Evolutionary conservation across 64 coral and sea anemone species (phyloP), one percentile per base, ranked within the genome.

Genomic region (Astreopora myriophthalma): DNA sequence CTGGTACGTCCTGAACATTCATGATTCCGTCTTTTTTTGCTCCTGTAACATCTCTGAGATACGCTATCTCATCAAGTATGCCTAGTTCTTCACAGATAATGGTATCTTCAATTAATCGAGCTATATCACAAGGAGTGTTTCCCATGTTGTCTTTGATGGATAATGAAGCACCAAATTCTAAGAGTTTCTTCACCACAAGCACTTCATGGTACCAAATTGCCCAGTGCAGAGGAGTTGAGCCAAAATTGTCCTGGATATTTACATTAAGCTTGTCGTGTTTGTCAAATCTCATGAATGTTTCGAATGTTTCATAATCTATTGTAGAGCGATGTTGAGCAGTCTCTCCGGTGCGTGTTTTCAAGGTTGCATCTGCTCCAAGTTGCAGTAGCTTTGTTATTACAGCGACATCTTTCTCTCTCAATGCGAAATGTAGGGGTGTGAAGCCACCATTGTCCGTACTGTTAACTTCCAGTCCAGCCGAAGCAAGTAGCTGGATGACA

Each of bases 61-160:
- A 88, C 73, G 69, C 74, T 88, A 88, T 74, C 69, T 88, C 85
- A 60, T 74, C 20, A 88, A 88, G 85, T 74, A 88, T 88, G 27
- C 85, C 85, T 88, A 88, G 67, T 88, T 88, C 85, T 88, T 88
- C 85, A 88, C 68, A 74, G 58, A 88, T 88, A 34, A 88, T 58
- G 85, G 85, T 88, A 88, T 88, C 85, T n/a, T 88, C 85, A 88
- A 88, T 51, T 88, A 88, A 88, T 88, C 85, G 70, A 88, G 85
- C 85, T 74, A 88, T 60, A 88, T 88, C 85, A 74, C 85, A 88
- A 88, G 85, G 69, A 74, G 85, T 88, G 68, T 88, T 88, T 88
- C 69, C 85, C 85, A 88, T 88, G 85, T 61, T 74, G 67, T 88
- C 85, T 88, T 88, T 88, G 69, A 88, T 88, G 44, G 69, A 88